A percentile compares a stretch with the other conserved stretches of the same genome.
Conservation (phyloP, 2,113 vertebrate genomes). For the Cyanocitta stelleri region DNA sequence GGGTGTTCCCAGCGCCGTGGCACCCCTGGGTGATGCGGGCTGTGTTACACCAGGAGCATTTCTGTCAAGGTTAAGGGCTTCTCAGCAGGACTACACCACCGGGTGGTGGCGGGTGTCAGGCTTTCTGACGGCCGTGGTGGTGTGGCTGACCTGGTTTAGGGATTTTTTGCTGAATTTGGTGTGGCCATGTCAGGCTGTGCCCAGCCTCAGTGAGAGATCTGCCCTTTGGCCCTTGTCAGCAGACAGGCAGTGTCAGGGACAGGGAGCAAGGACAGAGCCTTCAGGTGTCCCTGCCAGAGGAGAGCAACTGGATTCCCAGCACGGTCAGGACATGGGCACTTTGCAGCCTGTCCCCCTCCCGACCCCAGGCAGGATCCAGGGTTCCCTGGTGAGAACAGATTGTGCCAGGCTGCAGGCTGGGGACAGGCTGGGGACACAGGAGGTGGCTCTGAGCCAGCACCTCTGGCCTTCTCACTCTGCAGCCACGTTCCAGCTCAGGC, state of each 20-base stretch:
- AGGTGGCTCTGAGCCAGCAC: background rate
- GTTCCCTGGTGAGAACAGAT: background rate
- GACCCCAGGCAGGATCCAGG: background rate
- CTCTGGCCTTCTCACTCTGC: background rate
- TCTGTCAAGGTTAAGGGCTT: background rate
- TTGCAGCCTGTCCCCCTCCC: background rate
- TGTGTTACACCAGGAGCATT: background rate
- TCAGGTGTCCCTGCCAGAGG: background rate
- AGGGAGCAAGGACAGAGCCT: background rate
- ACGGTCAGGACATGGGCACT: background rate
- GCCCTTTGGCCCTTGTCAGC: background rate
- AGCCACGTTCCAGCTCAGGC: background rate
- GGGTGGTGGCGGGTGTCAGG: no score
- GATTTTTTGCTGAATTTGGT: background rate
- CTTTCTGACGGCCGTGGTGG: background rate
- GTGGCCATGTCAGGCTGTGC: background rate
- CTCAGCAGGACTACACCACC: accelerated
- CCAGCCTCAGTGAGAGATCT: background rate
- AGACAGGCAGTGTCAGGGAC: background rate
- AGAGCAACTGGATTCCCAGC: background rate
- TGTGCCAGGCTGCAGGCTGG: background rate
- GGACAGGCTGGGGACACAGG: background rate
- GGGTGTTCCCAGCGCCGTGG: background rate
- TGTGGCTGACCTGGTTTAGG: background rate
- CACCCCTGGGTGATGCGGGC: no score